Base-by-base conservation (phyloP, 1,140 invertebrate genomes). In the Cataglyphis hispanica region DNA sequence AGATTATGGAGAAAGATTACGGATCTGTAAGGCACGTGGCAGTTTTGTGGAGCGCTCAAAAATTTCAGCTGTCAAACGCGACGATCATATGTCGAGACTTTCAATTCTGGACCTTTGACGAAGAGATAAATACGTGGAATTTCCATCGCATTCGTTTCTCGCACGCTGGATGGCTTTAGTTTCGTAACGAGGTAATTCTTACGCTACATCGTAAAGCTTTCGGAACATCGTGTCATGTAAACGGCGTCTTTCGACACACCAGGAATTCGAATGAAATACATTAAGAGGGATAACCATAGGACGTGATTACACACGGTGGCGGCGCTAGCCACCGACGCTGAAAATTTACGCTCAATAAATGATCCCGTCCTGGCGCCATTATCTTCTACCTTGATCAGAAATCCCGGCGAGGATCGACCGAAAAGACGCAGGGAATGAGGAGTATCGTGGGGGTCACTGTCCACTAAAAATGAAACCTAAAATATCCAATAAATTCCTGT, bases 401-500 rank as follows among this genome's bases (percentile, higher is more conserved):
- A 56, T 67, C 43, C 27, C 10, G 50, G 25, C 58, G 81, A 16
- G 25, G 11, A 75, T 40, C 43, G 70, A 43, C 25, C 60, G 61
- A 64, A 67, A 70, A 46, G 69, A 25, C 22, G 31, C 70, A 25
- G 43, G 40, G 56, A 16, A 46, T 27, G 50, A 43, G n/a, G 8
- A 58, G 50, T 84, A 61, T 63, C 60, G 69, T 19, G 46, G 40
- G 80, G 90, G 88, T 91, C 91, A 89, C 43, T 87, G 91, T 84
- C 85, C 91, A 84, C 89, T 83, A n/a, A n/a, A n/a, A n/a, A n/a
- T n/a, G n/a, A n/a, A n/a, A 88, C 90, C 89, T 85, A 92, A 90
- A 89, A 88, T 91, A 87, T 91, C 89, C 90, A 86, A 92, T 92
- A 92, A 92, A 92, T 92, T 92, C 84, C 86, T 91, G 89, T 89